Percentiles rank a stretch among this genome's conserved stretches.
Conservation (phyloP, 2,888 invertebrate species). For the Nomada ruficornis region DNA sequence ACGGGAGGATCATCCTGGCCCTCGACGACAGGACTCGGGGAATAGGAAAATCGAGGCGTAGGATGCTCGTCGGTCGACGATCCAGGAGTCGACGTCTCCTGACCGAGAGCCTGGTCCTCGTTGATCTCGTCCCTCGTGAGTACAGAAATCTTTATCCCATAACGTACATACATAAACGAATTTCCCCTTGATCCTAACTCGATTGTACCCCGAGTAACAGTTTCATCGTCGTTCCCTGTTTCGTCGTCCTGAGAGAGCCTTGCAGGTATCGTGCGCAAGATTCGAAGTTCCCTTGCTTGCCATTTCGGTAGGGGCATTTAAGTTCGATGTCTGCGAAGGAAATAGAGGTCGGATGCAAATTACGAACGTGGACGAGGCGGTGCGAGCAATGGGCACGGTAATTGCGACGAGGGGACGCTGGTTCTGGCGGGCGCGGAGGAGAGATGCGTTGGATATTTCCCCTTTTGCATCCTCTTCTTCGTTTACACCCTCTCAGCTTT, state of each 20-base stretch:
- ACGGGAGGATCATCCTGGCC: slow-evolving; percentile 55
- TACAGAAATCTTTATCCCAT: slow-evolving; percentile 17
- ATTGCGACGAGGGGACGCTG: slow-evolving; percentile 71
- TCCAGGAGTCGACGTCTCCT: slow-evolving; percentile 56
- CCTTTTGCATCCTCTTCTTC: slow-evolving; percentile 48
- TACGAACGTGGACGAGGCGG: slow-evolving; percentile 63
- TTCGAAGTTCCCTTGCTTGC: not conserved
- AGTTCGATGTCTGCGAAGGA: slow-evolving; percentile 53
- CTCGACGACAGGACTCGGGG: slow-evolving; percentile 41
- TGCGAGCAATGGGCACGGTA: slow-evolving; percentile 67
- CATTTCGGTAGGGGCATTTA: slow-evolving; percentile 11
- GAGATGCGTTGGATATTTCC: slow-evolving; percentile 57
- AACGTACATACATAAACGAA: too few species aligned
- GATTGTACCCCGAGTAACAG: not conserved
- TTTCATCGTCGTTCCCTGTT: not conserved
- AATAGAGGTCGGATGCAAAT: slow-evolving; percentile 74
- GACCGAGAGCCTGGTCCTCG: slow-evolving; percentile 43
- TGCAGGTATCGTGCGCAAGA: not conserved
- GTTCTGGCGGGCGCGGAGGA: slow-evolving; percentile 49
- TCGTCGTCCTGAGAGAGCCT: not conserved
- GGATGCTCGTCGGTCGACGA: slow-evolving; percentile 62
- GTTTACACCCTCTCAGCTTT: slow-evolving; percentile 22
- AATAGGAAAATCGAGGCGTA: slow-evolving; percentile 34
- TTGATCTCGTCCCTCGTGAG: slow-evolving; percentile 65
- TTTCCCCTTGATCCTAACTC: not conserved